These are phyloP conservation scores for Buathra laborator DNA, from an alignment of 2,888 invertebrate genomes.

Conservation along the genomic window DNA sequence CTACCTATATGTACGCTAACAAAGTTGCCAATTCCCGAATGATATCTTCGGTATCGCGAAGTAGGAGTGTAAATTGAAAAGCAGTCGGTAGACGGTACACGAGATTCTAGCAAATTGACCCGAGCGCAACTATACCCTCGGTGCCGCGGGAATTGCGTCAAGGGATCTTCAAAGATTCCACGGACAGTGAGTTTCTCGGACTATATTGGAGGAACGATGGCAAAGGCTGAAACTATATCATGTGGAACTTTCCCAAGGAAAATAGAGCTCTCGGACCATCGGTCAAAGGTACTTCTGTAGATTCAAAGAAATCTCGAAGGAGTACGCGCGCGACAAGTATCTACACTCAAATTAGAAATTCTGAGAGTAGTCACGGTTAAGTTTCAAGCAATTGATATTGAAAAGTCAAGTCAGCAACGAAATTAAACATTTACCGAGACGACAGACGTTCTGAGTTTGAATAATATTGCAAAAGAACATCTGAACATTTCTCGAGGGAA, in stretches of 20 bases:
- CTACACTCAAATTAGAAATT: constrained; percentile 8
- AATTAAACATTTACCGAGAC: neutral
- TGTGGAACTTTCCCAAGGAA: constrained; percentile 38
- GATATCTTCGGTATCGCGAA: neutral
- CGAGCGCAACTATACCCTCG: neutral
- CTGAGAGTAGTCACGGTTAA: neutral
- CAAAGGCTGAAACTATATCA: constrained; percentile 22
- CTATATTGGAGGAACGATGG: constrained; percentile 23
- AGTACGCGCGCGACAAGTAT: neutral
- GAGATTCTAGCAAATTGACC: constrained; percentile 3
- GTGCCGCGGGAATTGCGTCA: constrained; percentile 8
- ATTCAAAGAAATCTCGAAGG: constrained; percentile 16
- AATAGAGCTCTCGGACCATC: constrained; percentile 40
- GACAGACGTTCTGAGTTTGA: neutral
- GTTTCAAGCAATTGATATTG: neutral
- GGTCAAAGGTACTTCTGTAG: constrained; percentile 49
- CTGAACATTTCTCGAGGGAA: neutral
- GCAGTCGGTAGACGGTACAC: neutral
- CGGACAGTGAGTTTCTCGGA: neutral
- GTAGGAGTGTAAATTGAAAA: constrained; percentile 15
- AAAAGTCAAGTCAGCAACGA: neutral
- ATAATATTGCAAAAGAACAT: neutral
- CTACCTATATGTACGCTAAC: neutral
- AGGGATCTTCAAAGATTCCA: constrained; percentile 35
- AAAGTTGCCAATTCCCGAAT: neutral